Evolutionary conservation across 2,113 vertebrate species (phyloP).

Genomic region (Proterorhinus semilunaris): DNA sequence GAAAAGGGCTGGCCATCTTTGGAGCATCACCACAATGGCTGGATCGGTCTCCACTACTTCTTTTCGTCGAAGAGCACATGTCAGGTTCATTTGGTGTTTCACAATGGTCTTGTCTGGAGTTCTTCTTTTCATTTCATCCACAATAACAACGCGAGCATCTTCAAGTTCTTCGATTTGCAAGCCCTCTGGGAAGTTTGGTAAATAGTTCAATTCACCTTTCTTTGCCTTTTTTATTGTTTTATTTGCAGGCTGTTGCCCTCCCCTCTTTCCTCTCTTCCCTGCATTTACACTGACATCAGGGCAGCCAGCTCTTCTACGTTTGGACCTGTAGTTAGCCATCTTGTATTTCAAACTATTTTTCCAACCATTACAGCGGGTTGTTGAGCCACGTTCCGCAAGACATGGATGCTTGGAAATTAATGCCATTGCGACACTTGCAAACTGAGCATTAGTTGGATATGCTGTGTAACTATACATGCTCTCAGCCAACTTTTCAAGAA

Average conservation of each 20-base stretch:
- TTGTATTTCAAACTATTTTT: conserved; percentile 4
- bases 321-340: neutral
- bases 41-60: no score
- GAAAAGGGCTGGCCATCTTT: no score
- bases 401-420: no score
- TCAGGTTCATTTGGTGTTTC: no score
- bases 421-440: no score
- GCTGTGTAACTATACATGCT: no score
- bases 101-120: neutral
- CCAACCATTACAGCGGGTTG: conserved; percentile 3
- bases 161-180: neutral
- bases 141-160: neutral
- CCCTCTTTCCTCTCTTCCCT: neutral
- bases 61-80: no score
- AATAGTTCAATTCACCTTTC: conserved; percentile 14
- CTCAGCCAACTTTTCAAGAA: no score
- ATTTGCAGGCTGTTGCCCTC: conserved; percentile 4
- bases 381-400: conserved; percentile 4
- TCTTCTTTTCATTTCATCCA: conserved; percentile 18
- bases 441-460: no score
- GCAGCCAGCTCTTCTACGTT: conserved; percentile 1
- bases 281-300: conserved; percentile 12
- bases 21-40: no score
- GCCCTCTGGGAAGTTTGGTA: conserved; percentile 14
- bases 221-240: conserved; percentile 11